Conservation (phyloP, 2,888 invertebrate species). For the Epinotia nisella region DNA sequence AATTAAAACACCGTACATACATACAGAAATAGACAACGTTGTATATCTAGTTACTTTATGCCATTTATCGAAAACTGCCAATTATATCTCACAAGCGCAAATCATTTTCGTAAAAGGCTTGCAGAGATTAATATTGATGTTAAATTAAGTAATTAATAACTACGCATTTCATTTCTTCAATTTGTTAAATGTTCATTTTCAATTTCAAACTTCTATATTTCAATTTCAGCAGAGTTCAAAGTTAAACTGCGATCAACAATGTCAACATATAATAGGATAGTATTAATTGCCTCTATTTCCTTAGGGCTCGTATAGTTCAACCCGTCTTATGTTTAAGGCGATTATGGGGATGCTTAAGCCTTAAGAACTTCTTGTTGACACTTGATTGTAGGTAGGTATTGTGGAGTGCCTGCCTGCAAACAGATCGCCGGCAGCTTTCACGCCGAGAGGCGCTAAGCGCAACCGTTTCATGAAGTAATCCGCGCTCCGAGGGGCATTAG, state of each 20-base stretch:
- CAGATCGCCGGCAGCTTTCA: conserved; percentile 74
- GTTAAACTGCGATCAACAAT: neutral
- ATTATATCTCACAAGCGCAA: no score
- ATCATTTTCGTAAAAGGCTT: no score
- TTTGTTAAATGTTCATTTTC: neutral
- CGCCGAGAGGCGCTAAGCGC: conserved; percentile 71
- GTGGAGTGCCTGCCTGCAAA: conserved; percentile 65
- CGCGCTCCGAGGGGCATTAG: conserved; percentile 73
- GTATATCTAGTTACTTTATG: neutral
- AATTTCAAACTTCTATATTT: neutral
- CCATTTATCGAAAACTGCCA: no score
- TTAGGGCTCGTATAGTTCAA: conserved; percentile 34
- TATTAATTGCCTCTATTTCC: conserved; percentile 23
- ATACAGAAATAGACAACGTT: neutral
- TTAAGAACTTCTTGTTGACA: conserved; percentile 57
- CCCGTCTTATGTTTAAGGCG: conserved; percentile 38
- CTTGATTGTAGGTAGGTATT: conserved; percentile 59
- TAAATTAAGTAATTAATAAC: neutral
- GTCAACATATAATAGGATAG: neutral
- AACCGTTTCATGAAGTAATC: conserved; percentile 77
- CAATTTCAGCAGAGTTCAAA: neutral
- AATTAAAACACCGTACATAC: conserved; percentile 35
- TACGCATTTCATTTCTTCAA: neutral
- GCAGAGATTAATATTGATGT: neutral
- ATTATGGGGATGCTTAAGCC: conserved; percentile 39